phyloP scores from a whole-genome alignment of 2,797 vertebrate genomes.

The Scolopax rusticola region DNA sequence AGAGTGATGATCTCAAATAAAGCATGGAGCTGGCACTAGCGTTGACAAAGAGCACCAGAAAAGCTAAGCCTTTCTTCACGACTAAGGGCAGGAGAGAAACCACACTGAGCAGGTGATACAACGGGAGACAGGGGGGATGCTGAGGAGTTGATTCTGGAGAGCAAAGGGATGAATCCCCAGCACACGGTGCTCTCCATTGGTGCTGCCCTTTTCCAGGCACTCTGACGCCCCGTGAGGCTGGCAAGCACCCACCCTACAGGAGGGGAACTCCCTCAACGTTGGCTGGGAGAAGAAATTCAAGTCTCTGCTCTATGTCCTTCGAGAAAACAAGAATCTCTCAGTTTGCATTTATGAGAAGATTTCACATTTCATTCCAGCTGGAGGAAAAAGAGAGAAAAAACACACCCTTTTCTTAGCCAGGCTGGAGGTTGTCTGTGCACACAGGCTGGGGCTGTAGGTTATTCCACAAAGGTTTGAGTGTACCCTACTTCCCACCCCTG shows the following conservation, averaged over 20 bases:
- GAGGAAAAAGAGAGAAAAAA: conserved; percentile 50
- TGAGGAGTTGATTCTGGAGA: background rate
- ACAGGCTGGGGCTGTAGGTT: background rate
- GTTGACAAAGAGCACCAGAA: background rate
- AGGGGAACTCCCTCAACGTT: conserved; percentile 68
- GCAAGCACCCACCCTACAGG: conserved; percentile 48
- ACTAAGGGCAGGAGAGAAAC: background rate
- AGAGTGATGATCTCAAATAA: background rate
- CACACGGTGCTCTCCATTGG: rapidly evolving
- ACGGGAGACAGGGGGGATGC: rapidly evolving
- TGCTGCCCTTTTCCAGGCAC: conserved; percentile 37
- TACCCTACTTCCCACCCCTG: background rate
- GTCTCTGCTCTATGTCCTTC: conserved; percentile 61
- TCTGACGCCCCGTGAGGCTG: background rate
- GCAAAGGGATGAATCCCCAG: background rate
- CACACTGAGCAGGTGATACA: background rate
- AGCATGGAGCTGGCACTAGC: background rate
- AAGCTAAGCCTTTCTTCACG: background rate
- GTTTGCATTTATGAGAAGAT: conserved; percentile 75
- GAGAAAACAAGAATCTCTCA: conserved; percentile 80
- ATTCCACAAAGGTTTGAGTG: background rate
- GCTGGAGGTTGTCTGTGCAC: background rate
- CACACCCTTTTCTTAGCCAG: conserved; percentile 28
- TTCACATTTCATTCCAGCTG: conserved; percentile 68
- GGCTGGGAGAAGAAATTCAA: conserved; percentile 69